phyloP scores from a whole-genome alignment of 1,140 invertebrate genomes.

The Drosophila micromelanica region DNA sequence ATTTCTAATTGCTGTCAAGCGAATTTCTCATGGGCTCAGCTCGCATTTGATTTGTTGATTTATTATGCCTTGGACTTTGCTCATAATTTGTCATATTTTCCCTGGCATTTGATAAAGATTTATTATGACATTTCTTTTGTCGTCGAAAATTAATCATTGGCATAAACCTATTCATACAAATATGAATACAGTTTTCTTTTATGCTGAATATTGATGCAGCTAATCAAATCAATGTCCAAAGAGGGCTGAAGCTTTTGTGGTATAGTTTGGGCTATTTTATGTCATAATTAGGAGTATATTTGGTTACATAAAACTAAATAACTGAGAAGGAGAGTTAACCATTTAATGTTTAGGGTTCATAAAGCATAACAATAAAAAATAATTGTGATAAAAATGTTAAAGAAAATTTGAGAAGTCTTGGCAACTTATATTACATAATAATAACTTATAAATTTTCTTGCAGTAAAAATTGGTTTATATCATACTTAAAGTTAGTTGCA shows the following conservation, averaged over 20 bases:
- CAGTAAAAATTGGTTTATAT: not conserved
- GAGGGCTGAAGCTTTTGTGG: conserved; percentile 28
- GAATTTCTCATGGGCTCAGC: conserved; percentile 21
- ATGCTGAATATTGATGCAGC: conserved; percentile 61
- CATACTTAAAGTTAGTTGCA: not conserved
- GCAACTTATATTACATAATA: too few species aligned
- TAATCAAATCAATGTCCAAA: conserved; percentile 68
- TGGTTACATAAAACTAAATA: conserved; percentile 17
- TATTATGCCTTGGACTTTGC: conserved; percentile 59
- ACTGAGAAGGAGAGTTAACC: not conserved
- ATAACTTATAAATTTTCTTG: too few species aligned
- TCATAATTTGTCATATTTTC: conserved; percentile 76
- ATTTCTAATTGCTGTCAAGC: conserved; percentile 73
- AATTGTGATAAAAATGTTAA: too few species aligned
- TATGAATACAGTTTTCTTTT: conserved; percentile 43
- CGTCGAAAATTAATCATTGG: conserved; percentile 56
- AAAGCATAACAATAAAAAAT: not conserved
- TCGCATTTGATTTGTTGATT: conserved; percentile 74
- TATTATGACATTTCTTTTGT: conserved; percentile 79
- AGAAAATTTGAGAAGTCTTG: too few species aligned
- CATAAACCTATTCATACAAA: conserved; percentile 23
- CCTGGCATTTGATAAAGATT: conserved; percentile 75
- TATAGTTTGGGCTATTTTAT: conserved; percentile 52
- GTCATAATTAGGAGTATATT: conserved; percentile 55
- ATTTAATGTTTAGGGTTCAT: not conserved